Evolutionary conservation across 2,888 invertebrate genomes (phyloP).

Genomic region (Chloroclysta siterata): DNA sequence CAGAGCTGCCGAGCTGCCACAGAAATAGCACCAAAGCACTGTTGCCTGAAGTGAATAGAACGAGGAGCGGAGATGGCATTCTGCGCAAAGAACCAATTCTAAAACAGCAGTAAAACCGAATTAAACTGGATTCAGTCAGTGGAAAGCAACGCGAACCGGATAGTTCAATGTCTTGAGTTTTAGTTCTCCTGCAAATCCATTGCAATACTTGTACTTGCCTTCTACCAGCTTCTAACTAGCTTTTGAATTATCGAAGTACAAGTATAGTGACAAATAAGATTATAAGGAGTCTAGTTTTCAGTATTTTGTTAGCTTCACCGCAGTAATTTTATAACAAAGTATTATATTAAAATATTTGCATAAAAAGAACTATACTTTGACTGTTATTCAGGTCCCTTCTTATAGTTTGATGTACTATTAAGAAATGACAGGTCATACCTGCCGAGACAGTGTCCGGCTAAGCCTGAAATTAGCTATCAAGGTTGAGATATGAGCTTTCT

Average conservation of each 20-base stretch:
- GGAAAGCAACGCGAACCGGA: slow-evolving; percentile 14
- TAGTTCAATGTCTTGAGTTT: slow-evolving; percentile 10
- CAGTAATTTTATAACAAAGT: too few species aligned
- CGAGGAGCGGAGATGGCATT: slow-evolving; percentile 3
- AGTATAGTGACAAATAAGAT: too few species aligned
- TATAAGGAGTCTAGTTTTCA: too few species aligned
- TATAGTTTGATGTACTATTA: too few species aligned
- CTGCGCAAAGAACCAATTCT: slow-evolving; percentile 23
- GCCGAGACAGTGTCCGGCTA: background rate
- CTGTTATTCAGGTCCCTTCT: too few species aligned
- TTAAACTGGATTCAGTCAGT: slow-evolving; percentile 17
- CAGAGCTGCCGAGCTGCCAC: background rate
- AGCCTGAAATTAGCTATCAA: background rate
- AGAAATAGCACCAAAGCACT: slow-evolving; percentile 9
- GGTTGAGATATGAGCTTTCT: background rate
- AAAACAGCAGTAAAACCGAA: slow-evolving; percentile 28
- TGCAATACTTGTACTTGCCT: background rate
- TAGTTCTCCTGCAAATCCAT: background rate
- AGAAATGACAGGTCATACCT: background rate
- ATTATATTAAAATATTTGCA: too few species aligned
- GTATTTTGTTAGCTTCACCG: too few species aligned
- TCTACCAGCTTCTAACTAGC: too few species aligned
- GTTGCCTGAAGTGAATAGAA: slow-evolving; percentile 13
- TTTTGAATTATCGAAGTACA: too few species aligned
- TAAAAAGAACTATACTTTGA: too few species aligned